Evolutionary conservation across 1,140 invertebrate species (phyloP).

Genomic region (Trigoniulus corallinus): DNA sequence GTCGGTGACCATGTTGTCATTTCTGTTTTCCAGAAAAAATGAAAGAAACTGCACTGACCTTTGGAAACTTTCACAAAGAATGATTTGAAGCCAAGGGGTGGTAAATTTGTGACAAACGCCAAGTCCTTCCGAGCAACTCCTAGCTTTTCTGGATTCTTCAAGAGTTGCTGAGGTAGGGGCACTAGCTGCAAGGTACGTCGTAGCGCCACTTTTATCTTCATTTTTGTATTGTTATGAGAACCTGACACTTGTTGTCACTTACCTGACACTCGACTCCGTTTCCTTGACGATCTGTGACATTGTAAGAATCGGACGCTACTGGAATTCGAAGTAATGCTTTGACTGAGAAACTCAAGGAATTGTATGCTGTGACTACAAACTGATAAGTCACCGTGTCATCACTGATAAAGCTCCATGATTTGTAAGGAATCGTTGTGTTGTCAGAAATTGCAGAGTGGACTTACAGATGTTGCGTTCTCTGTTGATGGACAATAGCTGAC

Average conservation of each 20-base stretch:
- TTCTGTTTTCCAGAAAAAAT: no score
- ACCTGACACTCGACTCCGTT: constrained; percentile 19
- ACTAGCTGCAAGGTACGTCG: neutral
- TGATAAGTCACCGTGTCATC: no score
- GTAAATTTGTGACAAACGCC: constrained; percentile 23
- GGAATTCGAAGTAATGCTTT: neutral
- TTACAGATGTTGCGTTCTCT: constrained; percentile 13
- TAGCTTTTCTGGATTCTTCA: constrained; percentile 20
- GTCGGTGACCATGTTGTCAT: no score
- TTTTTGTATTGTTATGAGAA: neutral
- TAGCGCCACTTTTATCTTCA: neutral
- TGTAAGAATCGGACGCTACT: neutral
- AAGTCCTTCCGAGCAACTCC: constrained; percentile 24
- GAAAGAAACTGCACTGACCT: no score
- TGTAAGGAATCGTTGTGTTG: neutral
- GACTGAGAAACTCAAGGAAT: constrained; percentile 18
- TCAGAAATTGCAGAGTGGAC: neutral
- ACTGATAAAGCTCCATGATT: no score
- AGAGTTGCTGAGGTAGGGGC: neutral
- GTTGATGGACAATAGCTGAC: constrained; percentile 27
- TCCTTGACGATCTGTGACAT: constrained; percentile 10
- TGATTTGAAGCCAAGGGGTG: constrained; percentile 25
- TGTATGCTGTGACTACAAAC: constrained; percentile 30
- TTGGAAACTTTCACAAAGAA: constrained; percentile 8
- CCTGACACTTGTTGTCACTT: constrained; percentile 15